These are phyloP conservation scores for Kryptopterus vitreolus DNA, from an alignment of 2,797 vertebrate genomes.

Conservation along the genomic window DNA sequence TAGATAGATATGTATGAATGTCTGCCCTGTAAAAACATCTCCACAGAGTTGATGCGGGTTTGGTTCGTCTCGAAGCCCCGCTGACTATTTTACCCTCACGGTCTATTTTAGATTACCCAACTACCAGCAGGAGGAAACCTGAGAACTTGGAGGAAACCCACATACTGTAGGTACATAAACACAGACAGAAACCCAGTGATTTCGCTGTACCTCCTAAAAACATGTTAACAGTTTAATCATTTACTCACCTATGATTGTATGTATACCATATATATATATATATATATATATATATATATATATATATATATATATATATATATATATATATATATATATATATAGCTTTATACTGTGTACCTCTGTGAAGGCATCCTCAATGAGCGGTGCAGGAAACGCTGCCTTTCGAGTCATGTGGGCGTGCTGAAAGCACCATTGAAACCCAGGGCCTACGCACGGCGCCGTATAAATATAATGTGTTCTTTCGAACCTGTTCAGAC, in stretches of 20 bases:
- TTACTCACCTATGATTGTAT: no score
- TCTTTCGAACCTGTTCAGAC: slow-evolving; percentile 45
- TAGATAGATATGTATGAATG: no score
- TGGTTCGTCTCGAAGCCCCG: no score
- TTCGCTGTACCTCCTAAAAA: neutral
- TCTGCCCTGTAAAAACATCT: no score
- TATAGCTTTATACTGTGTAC: neutral
- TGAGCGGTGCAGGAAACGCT: slow-evolving; percentile 1
- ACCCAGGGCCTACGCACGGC: neutral
- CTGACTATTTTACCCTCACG: no score
- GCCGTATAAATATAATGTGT: slow-evolving; percentile 15
- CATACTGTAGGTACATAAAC: no score
- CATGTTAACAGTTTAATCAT: neutral
- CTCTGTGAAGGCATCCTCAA: neutral
- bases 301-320: no score
- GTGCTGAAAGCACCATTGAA: slow-evolving; percentile 10
- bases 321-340: no score
- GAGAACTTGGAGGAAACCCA: neutral
- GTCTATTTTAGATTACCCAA: neutral
- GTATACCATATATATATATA: no score
- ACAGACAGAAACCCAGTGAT: neutral
- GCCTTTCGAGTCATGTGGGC: neutral
- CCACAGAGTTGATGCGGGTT: no score
- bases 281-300: no score
- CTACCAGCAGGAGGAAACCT: neutral